phyloP scores from a whole-genome alignment of 1,140 invertebrate genomes.

The Leptinotarsa undecemlineata region DNA sequence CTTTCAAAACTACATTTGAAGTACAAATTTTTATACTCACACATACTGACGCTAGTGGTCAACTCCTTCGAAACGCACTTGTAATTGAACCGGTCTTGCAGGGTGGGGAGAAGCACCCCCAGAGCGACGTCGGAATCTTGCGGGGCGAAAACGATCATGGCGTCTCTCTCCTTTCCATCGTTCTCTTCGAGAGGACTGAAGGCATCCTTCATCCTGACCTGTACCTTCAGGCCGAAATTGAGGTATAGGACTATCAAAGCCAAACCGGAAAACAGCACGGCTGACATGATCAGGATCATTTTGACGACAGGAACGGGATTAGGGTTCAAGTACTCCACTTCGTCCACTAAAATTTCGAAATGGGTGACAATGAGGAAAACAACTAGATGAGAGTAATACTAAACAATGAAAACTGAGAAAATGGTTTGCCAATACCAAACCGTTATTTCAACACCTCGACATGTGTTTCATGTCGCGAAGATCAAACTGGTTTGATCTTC shows the following conservation, averaged over 20 bases:
- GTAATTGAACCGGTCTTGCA: conserved; percentile 49
- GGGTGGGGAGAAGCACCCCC: conserved; percentile 48
- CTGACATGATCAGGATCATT: conserved; percentile 38
- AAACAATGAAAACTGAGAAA: background rate
- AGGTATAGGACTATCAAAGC: conserved; percentile 43
- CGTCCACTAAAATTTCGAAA: conserved; percentile 35
- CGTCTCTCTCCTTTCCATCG: conserved; percentile 52
- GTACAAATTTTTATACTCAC: conserved; percentile 38
- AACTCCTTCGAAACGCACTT: conserved; percentile 45
- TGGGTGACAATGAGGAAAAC: background rate
- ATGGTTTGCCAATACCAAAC: background rate
- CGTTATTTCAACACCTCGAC: too few relatives aligned
- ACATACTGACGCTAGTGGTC: conserved; percentile 40
- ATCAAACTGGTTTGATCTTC: too few relatives aligned
- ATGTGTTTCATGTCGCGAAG: too few relatives aligned
- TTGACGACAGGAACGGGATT: conserved; percentile 50
- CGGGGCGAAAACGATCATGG: conserved; percentile 47
- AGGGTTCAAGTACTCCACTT: conserved; percentile 45
- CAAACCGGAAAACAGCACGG: conserved; percentile 36
- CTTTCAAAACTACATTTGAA: too few relatives aligned
- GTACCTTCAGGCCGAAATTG: conserved; percentile 46
- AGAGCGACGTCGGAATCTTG: conserved; percentile 49
- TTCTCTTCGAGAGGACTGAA: conserved; percentile 47
- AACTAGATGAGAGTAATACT: background rate
- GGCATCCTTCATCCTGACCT: conserved; percentile 49